Conservation (phyloP, 2,797 vertebrate species). For the Sparus aurata region DNA sequence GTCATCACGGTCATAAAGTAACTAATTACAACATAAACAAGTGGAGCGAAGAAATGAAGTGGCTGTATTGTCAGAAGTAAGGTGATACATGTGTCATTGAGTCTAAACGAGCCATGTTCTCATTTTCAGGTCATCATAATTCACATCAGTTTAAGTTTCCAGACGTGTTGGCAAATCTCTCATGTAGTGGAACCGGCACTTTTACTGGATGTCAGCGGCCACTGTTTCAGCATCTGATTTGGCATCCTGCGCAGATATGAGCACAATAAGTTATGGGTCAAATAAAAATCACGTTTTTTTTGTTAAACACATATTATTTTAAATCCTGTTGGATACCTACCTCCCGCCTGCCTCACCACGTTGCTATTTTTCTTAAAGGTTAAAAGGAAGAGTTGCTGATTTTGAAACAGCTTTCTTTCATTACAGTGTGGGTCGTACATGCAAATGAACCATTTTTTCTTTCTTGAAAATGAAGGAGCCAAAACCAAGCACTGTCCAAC, state of each 20-base stretch:
- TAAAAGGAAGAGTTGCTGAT: background rate
- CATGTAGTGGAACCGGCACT: background rate
- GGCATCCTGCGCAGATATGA: background rate
- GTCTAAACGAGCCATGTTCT: conserved; percentile 20
- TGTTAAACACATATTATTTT: background rate
- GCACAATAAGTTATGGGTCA: background rate
- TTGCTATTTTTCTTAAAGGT: background rate
- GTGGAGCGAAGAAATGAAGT: conserved; percentile 32
- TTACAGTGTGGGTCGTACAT: too few species aligned
- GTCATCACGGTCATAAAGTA: conserved; percentile 68
- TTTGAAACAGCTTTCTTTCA: too few species aligned
- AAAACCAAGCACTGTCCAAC: too few species aligned
- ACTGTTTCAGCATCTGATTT: background rate
- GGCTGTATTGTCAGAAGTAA: conserved; percentile 39
- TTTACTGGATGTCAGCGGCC: background rate
- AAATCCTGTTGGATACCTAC: background rate
- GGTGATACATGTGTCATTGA: conserved; percentile 14
- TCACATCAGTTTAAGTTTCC: conserved; percentile 1
- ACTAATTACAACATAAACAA: conserved; percentile 71
- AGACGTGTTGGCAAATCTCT: conserved; percentile 24
- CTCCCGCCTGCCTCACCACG: too few species aligned
- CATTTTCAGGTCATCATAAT: conserved; percentile 33
- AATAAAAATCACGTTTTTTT: background rate
- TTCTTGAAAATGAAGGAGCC: too few species aligned
- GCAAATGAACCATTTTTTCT: too few species aligned